These are phyloP conservation scores for Pachypanchax playfairii DNA, from an alignment of 2,113 vertebrate genomes.

Conservation along the genomic window DNA sequence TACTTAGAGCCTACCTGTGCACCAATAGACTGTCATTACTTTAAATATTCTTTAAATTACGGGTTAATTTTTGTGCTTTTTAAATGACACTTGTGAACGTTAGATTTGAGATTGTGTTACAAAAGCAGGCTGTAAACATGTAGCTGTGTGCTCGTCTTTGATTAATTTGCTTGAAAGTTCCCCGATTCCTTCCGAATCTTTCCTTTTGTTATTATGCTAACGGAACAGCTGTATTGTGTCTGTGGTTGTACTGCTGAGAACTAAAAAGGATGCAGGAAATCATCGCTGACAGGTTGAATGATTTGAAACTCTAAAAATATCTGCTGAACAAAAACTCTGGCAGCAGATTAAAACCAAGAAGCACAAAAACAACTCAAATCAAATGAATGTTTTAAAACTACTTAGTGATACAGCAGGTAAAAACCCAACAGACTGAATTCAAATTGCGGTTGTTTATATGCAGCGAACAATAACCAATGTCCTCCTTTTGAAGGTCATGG, in stretches of 20 bases:
- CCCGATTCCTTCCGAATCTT: neutral
- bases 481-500: conserved; percentile 60
- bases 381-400: neutral
- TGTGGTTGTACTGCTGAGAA: too few relatives aligned
- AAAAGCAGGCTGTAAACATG: neutral
- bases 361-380: conserved; percentile 4
- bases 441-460: neutral
- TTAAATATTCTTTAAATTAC: neutral
- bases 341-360: neutral
- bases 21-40: neutral
- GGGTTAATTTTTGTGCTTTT: neutral
- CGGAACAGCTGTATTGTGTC: neutral
- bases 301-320: conserved; percentile 26
- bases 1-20: neutral
- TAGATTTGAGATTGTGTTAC: neutral
- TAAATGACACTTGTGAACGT: too few relatives aligned
- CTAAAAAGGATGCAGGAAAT: neutral
- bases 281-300: conserved; percentile 1
- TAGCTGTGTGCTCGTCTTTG: neutral
- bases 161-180: neutral
- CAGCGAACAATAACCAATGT: conserved; percentile 4
- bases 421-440: neutral
- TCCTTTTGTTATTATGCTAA: conserved; percentile 11
- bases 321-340: neutral
- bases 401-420: neutral